phyloP scores from a whole-genome alignment of 1,140 invertebrate species.

The Saccostrea echinata region DNA sequence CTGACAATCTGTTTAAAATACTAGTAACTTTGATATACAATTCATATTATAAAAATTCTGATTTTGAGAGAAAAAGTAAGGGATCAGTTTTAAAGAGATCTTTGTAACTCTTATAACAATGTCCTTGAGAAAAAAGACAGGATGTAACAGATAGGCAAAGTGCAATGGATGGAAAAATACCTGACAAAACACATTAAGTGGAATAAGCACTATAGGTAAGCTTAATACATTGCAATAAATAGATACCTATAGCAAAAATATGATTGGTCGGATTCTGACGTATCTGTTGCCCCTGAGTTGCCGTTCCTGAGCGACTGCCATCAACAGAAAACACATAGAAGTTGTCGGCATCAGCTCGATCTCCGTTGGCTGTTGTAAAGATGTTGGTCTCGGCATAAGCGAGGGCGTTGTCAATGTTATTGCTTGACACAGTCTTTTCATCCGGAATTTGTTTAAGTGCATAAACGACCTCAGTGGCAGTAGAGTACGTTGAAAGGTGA shows the following conservation, averaged over 20 bases:
- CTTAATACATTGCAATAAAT: no score
- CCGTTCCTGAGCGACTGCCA: neutral
- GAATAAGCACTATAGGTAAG: no score
- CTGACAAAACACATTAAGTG: no score
- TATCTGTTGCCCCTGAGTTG: neutral
- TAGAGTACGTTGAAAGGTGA: neutral
- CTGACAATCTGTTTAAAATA: no score
- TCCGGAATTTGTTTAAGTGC: neutral
- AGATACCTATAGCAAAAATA: neutral
- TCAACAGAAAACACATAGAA: slow-evolving; percentile 24
- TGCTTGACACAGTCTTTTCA: neutral
- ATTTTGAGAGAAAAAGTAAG: no score
- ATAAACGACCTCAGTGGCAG: slow-evolving; percentile 23
- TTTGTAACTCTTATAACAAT: no score
- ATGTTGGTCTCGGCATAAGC: neutral
- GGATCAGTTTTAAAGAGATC: no score
- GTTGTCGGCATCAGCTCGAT: slow-evolving; percentile 1
- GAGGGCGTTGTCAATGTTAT: neutral
- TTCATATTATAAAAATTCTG: no score
- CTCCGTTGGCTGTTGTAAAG: neutral
- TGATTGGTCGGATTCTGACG: neutral
- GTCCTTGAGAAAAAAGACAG: no score
- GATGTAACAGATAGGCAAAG: no score
- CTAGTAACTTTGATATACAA: no score
- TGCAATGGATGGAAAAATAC: no score